phyloP scores from a whole-genome alignment of 2,888 invertebrate genomes.

The Thymelicus acteon region DNA sequence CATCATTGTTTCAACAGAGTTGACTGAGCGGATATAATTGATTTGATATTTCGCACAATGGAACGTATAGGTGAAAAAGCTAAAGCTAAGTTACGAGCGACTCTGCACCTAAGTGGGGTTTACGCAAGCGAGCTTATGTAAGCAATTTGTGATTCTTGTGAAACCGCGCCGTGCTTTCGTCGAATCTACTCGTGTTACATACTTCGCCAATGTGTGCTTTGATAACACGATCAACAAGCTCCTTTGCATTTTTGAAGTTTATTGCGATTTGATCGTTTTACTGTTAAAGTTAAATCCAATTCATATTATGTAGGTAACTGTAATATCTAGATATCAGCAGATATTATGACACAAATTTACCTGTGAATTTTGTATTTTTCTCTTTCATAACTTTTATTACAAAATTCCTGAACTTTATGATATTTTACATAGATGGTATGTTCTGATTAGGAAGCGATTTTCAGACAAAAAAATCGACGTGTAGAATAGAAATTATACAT shows the following conservation, averaged over 20 bases:
- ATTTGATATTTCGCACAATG: slow-evolving; percentile 66
- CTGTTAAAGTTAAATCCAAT: background rate
- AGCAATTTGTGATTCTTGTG: slow-evolving; percentile 76
- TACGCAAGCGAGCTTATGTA: slow-evolving; percentile 79
- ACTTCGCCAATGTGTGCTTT: slow-evolving; percentile 30
- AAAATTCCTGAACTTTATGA: too few relatives aligned
- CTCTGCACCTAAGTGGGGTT: slow-evolving; percentile 71
- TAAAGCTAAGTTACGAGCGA: slow-evolving; percentile 69
- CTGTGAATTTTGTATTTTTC: too few relatives aligned
- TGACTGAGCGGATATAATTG: slow-evolving; percentile 45
- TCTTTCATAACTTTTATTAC: too few relatives aligned
- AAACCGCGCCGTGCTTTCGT: slow-evolving; percentile 72
- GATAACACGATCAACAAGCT: slow-evolving; percentile 29
- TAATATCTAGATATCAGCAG: too few relatives aligned
- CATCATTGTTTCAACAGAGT: slow-evolving; percentile 23
- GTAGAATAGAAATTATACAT: slow-evolving; percentile 45
- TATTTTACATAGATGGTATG: too few relatives aligned
- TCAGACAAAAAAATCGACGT: background rate
- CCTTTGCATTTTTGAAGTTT: slow-evolving; percentile 44
- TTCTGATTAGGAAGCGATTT: background rate
- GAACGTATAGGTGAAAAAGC: slow-evolving; percentile 66
- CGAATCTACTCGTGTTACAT: slow-evolving; percentile 56
- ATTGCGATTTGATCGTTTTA: background rate
- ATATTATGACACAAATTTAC: too few relatives aligned
- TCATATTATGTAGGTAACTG: too few relatives aligned